Conservation (phyloP, 1,140 invertebrate genomes). For the Ostrea denselamellosa region DNA sequence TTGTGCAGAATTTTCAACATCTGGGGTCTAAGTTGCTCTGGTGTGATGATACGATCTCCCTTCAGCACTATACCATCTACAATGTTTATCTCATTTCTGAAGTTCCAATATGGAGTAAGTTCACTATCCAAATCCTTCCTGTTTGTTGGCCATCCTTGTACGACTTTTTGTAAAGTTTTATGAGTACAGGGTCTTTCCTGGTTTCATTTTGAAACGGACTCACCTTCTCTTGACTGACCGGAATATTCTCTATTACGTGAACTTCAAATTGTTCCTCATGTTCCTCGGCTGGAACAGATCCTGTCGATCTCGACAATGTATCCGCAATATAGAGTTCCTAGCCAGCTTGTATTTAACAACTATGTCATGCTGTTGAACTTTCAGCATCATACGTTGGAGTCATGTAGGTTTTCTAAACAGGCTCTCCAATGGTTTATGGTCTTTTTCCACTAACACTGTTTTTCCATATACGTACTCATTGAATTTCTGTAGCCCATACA, state of each 20-base stretch:
- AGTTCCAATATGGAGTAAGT: too few relatives aligned
- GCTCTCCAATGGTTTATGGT: slow-evolving; percentile 53
- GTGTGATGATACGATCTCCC: too few relatives aligned
- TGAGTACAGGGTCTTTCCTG: too few relatives aligned
- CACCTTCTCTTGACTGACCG: not conserved
- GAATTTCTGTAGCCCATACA: slow-evolving; percentile 52
- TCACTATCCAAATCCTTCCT: too few relatives aligned
- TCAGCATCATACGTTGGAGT: slow-evolving; percentile 78
- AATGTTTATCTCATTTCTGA: too few relatives aligned
- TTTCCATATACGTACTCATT: slow-evolving; percentile 55
- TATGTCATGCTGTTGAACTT: slow-evolving; percentile 65
- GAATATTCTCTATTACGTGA: slow-evolving; percentile 27
- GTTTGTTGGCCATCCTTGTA: too few relatives aligned
- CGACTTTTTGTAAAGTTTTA: too few relatives aligned
- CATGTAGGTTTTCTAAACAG: slow-evolving; percentile 74
- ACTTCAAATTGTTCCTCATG: not conserved
- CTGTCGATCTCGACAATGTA: slow-evolving; percentile 8
- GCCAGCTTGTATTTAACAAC: slow-evolving; percentile 66
- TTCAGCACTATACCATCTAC: too few relatives aligned
- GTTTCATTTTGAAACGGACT: not conserved
- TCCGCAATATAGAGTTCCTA: slow-evolving; percentile 78
- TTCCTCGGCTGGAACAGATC: not conserved
- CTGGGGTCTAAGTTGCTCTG: too few relatives aligned
- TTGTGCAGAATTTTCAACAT: too few relatives aligned
- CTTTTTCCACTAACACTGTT: slow-evolving; percentile 46